Percentiles rank a stretch among this genome's conserved stretches.
Conservation (phyloP, 2,797 vertebrate species). For the Poliocrania exsul region DNA sequence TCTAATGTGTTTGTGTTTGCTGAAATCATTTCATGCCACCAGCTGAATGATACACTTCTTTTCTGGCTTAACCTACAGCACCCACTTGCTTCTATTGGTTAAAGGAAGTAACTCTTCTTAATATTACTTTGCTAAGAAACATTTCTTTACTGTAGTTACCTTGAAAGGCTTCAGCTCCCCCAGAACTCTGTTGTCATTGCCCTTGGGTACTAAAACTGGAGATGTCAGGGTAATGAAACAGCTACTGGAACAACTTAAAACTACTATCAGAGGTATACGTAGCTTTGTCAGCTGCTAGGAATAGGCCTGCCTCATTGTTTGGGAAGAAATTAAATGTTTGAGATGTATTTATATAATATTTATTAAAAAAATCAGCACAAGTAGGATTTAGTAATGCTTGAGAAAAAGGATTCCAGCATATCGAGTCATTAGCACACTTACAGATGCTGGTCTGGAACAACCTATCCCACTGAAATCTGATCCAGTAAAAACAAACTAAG, state of each 20-base stretch:
- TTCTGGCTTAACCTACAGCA: slow-evolving; percentile 6
- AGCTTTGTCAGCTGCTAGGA: background rate
- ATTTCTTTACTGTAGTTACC: background rate
- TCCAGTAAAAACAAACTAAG: background rate
- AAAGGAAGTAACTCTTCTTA: background rate
- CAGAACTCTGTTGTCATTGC: background rate
- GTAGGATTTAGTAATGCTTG: background rate
- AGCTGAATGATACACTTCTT: background rate
- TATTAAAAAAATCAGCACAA: background rate
- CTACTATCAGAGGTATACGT: background rate
- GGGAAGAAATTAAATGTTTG: background rate
- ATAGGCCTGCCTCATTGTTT: background rate
- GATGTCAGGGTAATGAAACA: background rate
- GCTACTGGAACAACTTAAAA: background rate
- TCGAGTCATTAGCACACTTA: background rate
- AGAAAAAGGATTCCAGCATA: background rate
- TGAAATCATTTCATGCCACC: background rate
- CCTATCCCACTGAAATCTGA: background rate
- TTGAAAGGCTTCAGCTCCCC: background rate
- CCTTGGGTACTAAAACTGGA: background rate
- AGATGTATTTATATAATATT: background rate
- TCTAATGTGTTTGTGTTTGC: background rate
- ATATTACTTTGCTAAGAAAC: background rate
- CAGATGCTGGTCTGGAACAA: background rate
- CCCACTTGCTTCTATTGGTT: background rate